A percentile compares a stretch with the other conserved stretches of the same genome.
phyloP scores from a whole-genome alignment of 2,113 vertebrate genomes.

The Myanophis thanlyinensis region DNA sequence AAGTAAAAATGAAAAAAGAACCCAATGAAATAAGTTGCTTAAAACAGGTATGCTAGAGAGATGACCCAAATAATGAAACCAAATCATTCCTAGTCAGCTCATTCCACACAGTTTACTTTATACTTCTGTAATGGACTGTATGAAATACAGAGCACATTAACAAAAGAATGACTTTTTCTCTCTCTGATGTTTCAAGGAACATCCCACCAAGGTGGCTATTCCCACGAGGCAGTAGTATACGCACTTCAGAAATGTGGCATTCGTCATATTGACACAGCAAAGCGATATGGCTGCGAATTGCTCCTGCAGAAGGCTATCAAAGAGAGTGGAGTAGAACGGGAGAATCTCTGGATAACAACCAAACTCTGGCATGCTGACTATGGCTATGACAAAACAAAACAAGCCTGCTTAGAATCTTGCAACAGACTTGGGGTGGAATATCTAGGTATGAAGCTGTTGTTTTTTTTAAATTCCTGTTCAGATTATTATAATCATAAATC shows the following conservation, averaged over 20 bases:
- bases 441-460: constrained; percentile 65
- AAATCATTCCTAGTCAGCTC: neutral
- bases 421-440: constrained; percentile 72
- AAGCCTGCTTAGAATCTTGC: constrained; percentile 74
- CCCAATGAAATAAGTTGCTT: neutral
- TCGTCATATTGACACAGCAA: constrained; percentile 77
- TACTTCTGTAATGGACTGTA: neutral
- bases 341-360: constrained; percentile 80
- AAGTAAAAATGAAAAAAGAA: no score
- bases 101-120: neutral
- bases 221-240: constrained; percentile 69
- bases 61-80: neutral
- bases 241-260: constrained; percentile 73
- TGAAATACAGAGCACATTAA: neutral
- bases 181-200: constrained; percentile 59
- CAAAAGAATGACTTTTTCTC: neutral
- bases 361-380: constrained; percentile 79
- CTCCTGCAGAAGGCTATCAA: constrained; percentile 67
- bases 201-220: constrained; percentile 76
- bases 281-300: constrained; percentile 74
- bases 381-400: constrained; percentile 69
- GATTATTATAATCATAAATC: neutral
- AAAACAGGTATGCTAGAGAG: neutral
- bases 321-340: constrained; percentile 67
- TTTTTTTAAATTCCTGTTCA: neutral